phyloP scores from a whole-genome alignment of 2,888 invertebrate genomes.

The Drosophila tanythrix region DNA sequence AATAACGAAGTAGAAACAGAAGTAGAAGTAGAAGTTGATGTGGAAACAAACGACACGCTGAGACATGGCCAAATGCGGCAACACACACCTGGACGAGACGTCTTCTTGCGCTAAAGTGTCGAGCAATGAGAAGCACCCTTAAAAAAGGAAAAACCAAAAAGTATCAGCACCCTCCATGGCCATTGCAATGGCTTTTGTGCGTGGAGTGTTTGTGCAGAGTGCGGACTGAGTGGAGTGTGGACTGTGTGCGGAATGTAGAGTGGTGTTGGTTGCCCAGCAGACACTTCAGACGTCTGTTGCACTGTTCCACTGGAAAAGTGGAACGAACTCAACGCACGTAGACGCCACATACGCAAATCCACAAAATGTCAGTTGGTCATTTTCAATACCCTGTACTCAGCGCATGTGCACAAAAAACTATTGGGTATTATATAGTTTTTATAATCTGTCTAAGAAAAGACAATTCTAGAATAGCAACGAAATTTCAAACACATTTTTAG shows the following conservation, averaged over 20 bases:
- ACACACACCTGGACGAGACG: slow-evolving; percentile 67
- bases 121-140: slow-evolving; percentile 68
- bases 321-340: slow-evolving; percentile 53
- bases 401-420: not conserved
- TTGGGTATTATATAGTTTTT: not conserved
- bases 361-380: slow-evolving; percentile 39
- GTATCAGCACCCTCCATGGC: slow-evolving; percentile 11
- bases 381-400: slow-evolving; percentile 16
- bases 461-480: not conserved
- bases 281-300: slow-evolving; percentile 52
- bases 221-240: not conserved
- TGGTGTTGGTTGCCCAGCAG: slow-evolving; percentile 35
- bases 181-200: slow-evolving; percentile 22
- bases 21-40: not conserved
- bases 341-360: slow-evolving; percentile 47
- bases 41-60: slow-evolving; percentile 25
- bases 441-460: not conserved
- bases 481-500: not conserved
- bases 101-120: slow-evolving; percentile 56
- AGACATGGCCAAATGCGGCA: slow-evolving; percentile 13
- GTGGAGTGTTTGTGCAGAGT: slow-evolving; percentile 1
- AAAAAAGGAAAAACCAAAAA: slow-evolving; percentile 52
- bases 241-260: not conserved
- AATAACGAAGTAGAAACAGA: slow-evolving; percentile 26
- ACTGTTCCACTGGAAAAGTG: slow-evolving; percentile 56